phyloP scores from a whole-genome alignment of 1,140 invertebrate genomes.

The Leptinotarsa texana region DNA sequence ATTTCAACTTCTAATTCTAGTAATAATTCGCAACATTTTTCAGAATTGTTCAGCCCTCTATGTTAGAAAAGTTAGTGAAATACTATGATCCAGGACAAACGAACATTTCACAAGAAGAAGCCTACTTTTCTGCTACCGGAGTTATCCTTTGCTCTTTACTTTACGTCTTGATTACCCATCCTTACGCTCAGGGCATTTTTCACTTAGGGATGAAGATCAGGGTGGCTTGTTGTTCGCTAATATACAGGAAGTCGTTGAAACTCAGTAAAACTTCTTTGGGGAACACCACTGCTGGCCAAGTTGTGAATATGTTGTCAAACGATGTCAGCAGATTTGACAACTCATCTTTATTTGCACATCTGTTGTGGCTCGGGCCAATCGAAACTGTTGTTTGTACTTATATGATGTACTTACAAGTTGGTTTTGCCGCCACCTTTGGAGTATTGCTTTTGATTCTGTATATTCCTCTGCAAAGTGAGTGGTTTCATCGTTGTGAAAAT shows the following conservation, averaged over 20 bases:
- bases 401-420: slow-evolving; percentile 80
- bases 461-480: slow-evolving; percentile 81
- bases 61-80: slow-evolving; percentile 45
- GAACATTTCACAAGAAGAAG: slow-evolving; percentile 58
- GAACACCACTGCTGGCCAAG: slow-evolving; percentile 78
- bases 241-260: slow-evolving; percentile 78
- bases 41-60: slow-evolving; percentile 50
- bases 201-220: slow-evolving; percentile 75
- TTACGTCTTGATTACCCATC: slow-evolving; percentile 60
- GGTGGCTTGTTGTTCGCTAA: slow-evolving; percentile 70
- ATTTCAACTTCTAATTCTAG: too few species aligned
- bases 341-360: slow-evolving; percentile 73
- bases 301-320: slow-evolving; percentile 86
- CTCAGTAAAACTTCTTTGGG: slow-evolving; percentile 76
- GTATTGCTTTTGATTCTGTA: slow-evolving; percentile 78
- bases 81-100: slow-evolving; percentile 49
- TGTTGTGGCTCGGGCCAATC: slow-evolving; percentile 81
- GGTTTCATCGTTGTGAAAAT: slow-evolving; percentile 25
- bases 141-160: slow-evolving; percentile 59
- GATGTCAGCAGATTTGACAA: slow-evolving; percentile 77
- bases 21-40: slow-evolving; percentile 46
- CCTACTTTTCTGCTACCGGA: slow-evolving; percentile 64
- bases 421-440: slow-evolving; percentile 76
- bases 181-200: slow-evolving; percentile 70
- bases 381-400: slow-evolving; percentile 77